A percentile compares a stretch with the other conserved stretches of the same genome.
Evolutionary conservation across 2,888 invertebrate species (phyloP).

Genomic region (Calephelis perditalis): DNA sequence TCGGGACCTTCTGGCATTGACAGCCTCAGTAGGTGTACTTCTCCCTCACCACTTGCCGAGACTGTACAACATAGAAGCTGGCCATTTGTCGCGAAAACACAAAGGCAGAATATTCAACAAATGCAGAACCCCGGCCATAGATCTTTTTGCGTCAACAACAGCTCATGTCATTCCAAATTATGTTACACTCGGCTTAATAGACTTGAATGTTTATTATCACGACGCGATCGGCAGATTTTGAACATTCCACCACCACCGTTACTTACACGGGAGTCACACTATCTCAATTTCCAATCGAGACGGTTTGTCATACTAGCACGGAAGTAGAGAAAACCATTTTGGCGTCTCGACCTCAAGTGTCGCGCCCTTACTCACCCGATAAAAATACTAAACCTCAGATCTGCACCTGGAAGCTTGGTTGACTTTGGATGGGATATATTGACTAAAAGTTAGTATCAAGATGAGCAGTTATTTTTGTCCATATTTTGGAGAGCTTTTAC

Average conservation of each 20-base stretch:
- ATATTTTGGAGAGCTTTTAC: no score
- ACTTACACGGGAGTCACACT: neutral
- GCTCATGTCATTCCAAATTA: slow-evolving; percentile 29
- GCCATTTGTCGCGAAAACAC: slow-evolving; percentile 15
- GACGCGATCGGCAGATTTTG: slow-evolving; percentile 25
- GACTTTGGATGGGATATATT: slow-evolving; percentile 23
- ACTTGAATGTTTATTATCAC: slow-evolving; percentile 28
- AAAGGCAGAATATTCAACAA: slow-evolving; percentile 26
- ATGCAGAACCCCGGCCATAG: slow-evolving; percentile 23
- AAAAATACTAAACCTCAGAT: neutral
- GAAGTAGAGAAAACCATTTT: no score
- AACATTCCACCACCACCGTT: slow-evolving; percentile 16
- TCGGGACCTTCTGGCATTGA: slow-evolving; percentile 22
- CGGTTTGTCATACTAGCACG: slow-evolving; percentile 15
- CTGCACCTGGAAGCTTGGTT: slow-evolving; percentile 11
- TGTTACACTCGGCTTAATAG: slow-evolving; percentile 25
- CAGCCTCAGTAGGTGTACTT: slow-evolving; percentile 21
- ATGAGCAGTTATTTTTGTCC: no score
- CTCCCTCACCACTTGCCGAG: slow-evolving; percentile 31
- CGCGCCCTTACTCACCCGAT: no score
- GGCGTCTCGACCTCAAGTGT: no score
- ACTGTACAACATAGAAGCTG: slow-evolving; percentile 29
- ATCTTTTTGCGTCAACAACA: slow-evolving; percentile 28
- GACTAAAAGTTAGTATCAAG: slow-evolving; percentile 19
- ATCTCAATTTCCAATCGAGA: slow-evolving; percentile 18